These are phyloP conservation scores for Drosophila aldrichi DNA, from an alignment of 2,888 invertebrate genomes.

Conservation along the genomic window DNA sequence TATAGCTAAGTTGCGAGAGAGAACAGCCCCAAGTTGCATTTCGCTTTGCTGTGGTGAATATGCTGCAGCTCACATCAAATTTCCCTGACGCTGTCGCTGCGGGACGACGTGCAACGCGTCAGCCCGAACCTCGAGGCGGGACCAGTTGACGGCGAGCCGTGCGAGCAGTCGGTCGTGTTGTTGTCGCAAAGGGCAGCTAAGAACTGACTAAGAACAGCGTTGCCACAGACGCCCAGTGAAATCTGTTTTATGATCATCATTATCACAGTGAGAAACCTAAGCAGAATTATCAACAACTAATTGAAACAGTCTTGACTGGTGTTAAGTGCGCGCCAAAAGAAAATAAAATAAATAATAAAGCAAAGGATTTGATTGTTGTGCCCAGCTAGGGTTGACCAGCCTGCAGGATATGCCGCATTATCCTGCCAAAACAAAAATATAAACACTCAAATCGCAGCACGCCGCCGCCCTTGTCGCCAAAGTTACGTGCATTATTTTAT, in stretches of 20 bases:
- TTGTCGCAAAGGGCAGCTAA: slow-evolving; percentile 50
- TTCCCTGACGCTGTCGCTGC: slow-evolving; percentile 39
- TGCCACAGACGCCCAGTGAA: slow-evolving; percentile 14
- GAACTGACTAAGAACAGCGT: slow-evolving; percentile 10
- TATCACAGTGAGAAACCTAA: slow-evolving; percentile 16
- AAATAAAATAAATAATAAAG: background rate
- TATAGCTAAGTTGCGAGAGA: slow-evolving; percentile 25
- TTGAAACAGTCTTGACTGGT: slow-evolving; percentile 19
- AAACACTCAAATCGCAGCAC: slow-evolving; percentile 12
- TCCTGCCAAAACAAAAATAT: slow-evolving; percentile 52
- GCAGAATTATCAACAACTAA: slow-evolving; percentile 2
- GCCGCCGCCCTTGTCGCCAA: slow-evolving; percentile 37
- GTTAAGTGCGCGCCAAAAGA: slow-evolving; percentile 7
- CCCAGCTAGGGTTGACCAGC: slow-evolving; percentile 3
- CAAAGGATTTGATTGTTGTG: slow-evolving; percentile 28
- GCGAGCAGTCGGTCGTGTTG: slow-evolving; percentile 85
- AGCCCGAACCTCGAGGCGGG: slow-evolving; percentile 81
- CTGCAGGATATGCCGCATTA: slow-evolving; percentile 55
- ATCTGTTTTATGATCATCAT: slow-evolving; percentile 23
- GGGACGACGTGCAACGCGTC: slow-evolving; percentile 47
- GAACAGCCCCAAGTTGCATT: slow-evolving; percentile 55
- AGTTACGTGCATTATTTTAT: slow-evolving; percentile 54
- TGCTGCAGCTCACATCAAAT: slow-evolving; percentile 45
- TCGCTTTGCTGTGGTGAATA: slow-evolving; percentile 36
- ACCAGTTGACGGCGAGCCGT: slow-evolving; percentile 85